Conservation (phyloP, 2,113 vertebrate genomes). For the Microcebus griseorufus region DNA sequence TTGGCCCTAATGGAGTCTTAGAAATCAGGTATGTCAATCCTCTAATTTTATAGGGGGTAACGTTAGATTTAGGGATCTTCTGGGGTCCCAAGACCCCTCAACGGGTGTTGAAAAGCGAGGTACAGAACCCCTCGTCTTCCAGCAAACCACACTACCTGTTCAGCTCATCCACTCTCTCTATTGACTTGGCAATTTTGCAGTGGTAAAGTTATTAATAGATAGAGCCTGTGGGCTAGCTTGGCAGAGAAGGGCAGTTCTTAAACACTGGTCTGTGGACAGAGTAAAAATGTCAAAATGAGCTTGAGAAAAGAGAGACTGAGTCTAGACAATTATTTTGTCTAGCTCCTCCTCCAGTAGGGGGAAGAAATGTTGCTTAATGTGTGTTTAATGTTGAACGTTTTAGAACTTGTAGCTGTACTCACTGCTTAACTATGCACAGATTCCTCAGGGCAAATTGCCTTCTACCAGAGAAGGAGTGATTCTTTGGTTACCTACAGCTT, state of each 20-base stretch:
- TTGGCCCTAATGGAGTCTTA: neutral
- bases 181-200: neutral
- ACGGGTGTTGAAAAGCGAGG: neutral
- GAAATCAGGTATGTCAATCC: neutral
- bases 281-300: neutral
- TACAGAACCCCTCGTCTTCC: neutral
- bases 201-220: neutral
- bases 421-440: constrained; percentile 68
- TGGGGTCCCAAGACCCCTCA: neutral
- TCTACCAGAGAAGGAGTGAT: constrained; percentile 41
- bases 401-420: neutral
- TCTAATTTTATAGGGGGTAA: neutral
- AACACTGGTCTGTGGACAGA: neutral
- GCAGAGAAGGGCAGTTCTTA: neutral
- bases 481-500: constrained; percentile 59
- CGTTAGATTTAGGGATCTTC: neutral
- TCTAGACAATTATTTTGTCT: neutral
- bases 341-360: neutral
- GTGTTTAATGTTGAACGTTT: constrained; percentile 3
- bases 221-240: neutral
- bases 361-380: constrained; percentile 14
- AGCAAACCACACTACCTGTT: neutral
- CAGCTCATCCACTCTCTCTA: neutral
- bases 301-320: neutral
- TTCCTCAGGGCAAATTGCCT: constrained; percentile 39